Evolutionary conservation across 1,140 invertebrate species (phyloP), one percentile per base, ranked within the genome.

Genomic region (Galleria mellonella): DNA sequence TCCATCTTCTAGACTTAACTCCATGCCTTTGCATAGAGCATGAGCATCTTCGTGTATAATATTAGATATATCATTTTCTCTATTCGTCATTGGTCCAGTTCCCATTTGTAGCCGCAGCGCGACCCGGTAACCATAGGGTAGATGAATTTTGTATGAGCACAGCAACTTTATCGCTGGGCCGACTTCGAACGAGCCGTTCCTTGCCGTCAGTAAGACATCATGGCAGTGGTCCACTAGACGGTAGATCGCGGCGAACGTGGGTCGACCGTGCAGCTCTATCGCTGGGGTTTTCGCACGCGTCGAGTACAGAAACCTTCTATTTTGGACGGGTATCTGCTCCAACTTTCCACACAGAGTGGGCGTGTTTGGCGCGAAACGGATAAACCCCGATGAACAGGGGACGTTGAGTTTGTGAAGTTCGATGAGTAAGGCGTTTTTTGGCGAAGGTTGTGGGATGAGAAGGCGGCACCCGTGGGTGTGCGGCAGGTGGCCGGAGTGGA

Each of bases 171-270:
- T 63, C 0, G 83, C 81, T 4, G 89, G 88, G 43, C 87, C 79
- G 42, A 91, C 70, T 58, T 89, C 87, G 70, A 90, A 89, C 47
- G 88, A 88, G 55, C 88, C 89, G 73, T 90, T 90, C 45, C 81
- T 83, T n/a, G 72, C 73, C 32, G 87, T 84, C 42, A 91, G 84
- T 3, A 89, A 88, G 31, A 91, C 83, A 67, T 91, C 89, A 61
- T 91, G 91, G 51, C 91, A 92, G 60, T 89, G 88, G 70, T 91
- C 90, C 15, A 91, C 90, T 42, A 89, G 68, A 52, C 87, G 88
- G 75, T 89, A 91, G 23, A 68, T 74, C 47, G 90, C 79, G 55
- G 87, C 79, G 85, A 91, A 92, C 59, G 88, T 85, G 28, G 89
- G 90, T 63, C 82, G 82, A 39, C 89, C 89, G 51, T 89, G 87